A percentile compares a stretch with the other conserved stretches of the same genome.
These are phyloP conservation scores for Drosophila miranda DNA, from an alignment of 1,140 invertebrate genomes.

Conservation along the genomic window DNA sequence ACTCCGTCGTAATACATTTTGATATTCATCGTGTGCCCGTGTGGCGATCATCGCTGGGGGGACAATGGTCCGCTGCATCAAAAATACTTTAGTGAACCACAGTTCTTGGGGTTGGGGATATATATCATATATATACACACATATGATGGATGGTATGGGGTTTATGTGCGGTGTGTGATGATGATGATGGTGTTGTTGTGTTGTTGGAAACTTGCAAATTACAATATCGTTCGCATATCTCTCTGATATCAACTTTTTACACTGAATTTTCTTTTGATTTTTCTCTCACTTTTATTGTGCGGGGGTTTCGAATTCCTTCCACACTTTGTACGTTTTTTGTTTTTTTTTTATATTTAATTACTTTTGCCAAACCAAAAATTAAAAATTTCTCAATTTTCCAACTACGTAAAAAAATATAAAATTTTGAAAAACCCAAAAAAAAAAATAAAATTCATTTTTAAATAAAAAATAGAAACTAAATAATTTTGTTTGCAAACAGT, in stretches of 20 bases:
- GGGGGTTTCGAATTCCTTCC: constrained; percentile 12
- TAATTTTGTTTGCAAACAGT: constrained; percentile 46
- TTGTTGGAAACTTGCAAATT: constrained; percentile 67
- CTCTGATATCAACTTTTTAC: constrained; percentile 53
- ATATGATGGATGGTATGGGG: constrained; percentile 12
- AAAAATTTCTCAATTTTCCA: constrained; percentile 11
- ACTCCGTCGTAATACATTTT: constrained; percentile 70
- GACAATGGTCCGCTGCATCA: constrained; percentile 47
- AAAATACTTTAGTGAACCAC: constrained; percentile 71
- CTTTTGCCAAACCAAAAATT: constrained; percentile 17
- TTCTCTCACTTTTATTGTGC: too few relatives aligned
- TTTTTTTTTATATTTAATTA: not conserved
- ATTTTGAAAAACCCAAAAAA: constrained; percentile 42
- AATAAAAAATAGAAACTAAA: constrained; percentile 34
- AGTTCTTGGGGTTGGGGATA: constrained; percentile 27
- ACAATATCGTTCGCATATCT: constrained; percentile 64
- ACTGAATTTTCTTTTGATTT: constrained; percentile 16
- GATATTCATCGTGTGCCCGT: constrained; percentile 56
- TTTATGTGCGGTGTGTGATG: constrained; percentile 32
- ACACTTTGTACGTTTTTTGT: constrained; percentile 62
- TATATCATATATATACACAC: constrained; percentile 31
- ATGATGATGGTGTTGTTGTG: constrained; percentile 7
- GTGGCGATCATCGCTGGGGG: constrained; percentile 45
- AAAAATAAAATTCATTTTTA: constrained; percentile 18
- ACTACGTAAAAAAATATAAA: constrained; percentile 24